phyloP scores from a whole-genome alignment of 2,797 vertebrate species.

The Botia kubotai region DNA sequence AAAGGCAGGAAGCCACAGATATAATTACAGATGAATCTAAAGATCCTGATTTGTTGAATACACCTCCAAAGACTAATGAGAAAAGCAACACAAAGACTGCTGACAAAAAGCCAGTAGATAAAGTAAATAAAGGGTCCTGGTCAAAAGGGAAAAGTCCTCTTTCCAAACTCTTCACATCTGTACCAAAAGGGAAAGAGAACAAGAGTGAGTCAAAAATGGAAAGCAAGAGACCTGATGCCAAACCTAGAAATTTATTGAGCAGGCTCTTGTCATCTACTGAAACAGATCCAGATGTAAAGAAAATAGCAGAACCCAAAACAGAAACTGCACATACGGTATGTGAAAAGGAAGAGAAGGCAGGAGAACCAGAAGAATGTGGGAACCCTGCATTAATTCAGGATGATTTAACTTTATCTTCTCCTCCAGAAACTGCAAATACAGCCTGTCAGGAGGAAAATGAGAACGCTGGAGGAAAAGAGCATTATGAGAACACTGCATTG shows the following conservation, averaged over 20 bases:
- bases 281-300: slow-evolving; percentile 51
- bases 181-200: slow-evolving; percentile 66
- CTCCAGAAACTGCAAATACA: background rate
- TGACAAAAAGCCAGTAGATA: slow-evolving; percentile 63
- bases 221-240: slow-evolving; percentile 70
- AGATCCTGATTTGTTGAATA: background rate
- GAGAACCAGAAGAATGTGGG: background rate
- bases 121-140: slow-evolving; percentile 73
- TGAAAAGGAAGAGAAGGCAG: background rate
- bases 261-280: slow-evolving; percentile 71
- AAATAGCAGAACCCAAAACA: slow-evolving; percentile 24
- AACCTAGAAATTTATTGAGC: slow-evolving; percentile 70
- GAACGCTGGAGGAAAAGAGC: background rate
- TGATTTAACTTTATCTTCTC: background rate
- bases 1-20: background rate
- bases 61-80: slow-evolving; percentile 38
- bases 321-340: background rate
- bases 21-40: slow-evolving; percentile 21
- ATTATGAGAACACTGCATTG: background rate
- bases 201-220: slow-evolving; percentile 65
- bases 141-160: slow-evolving; percentile 77
- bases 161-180: slow-evolving; percentile 75
- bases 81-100: slow-evolving; percentile 60
- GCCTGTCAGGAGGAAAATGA: slow-evolving; percentile 5
- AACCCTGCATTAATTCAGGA: slow-evolving; percentile 5